A percentile compares a stretch with the other conserved stretches of the same genome.
Evolutionary conservation across 1,140 invertebrate genomes (phyloP).

Genomic region (Oryzaephilus surinamensis): DNA sequence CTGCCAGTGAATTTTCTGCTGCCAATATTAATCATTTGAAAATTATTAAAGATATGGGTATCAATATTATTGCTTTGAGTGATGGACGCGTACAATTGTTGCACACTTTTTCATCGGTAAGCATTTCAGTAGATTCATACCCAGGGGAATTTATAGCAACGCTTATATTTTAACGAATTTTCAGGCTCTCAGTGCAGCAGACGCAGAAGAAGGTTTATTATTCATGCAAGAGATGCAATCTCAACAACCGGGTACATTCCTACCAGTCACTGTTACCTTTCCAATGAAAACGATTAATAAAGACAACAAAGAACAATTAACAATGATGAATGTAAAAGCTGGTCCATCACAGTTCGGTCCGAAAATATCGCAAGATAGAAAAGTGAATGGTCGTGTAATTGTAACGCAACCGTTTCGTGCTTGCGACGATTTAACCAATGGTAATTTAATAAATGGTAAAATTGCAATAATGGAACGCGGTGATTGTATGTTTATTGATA

Average conservation of each 20-base stretch:
- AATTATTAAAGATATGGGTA: constrained; percentile 87
- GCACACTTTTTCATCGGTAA: constrained; percentile 73
- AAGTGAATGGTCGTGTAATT: constrained; percentile 49
- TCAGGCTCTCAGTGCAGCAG: constrained; percentile 71
- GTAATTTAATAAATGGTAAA: constrained; percentile 45
- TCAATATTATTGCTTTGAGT: constrained; percentile 74
- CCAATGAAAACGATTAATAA: constrained; percentile 30
- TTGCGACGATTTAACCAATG: constrained; percentile 58
- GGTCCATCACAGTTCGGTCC: constrained; percentile 89
- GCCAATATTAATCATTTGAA: constrained; percentile 84
- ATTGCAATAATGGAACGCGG: constrained; percentile 81
- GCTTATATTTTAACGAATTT: constrained; percentile 12
- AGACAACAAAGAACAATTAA: constrained; percentile 25
- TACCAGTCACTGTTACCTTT: constrained; percentile 46
- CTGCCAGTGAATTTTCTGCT: constrained; percentile 67
- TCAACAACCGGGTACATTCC: constrained; percentile 47
- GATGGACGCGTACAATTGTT: constrained; percentile 87
- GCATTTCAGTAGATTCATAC: constrained; percentile 21
- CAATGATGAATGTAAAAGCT: constrained; percentile 52
- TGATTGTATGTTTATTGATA: constrained; percentile 93
- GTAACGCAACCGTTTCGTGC: constrained; percentile 57
- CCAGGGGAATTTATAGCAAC: constrained; percentile 3
- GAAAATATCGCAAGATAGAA: constrained; percentile 50
- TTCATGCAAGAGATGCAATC: constrained; percentile 96
- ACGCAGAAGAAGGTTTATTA: constrained; percentile 83